A percentile compares a stretch with the other conserved stretches of the same genome.
Evolutionary conservation across 2,888 invertebrate genomes (phyloP).

Genomic region (Andricus quercusramuli): DNA sequence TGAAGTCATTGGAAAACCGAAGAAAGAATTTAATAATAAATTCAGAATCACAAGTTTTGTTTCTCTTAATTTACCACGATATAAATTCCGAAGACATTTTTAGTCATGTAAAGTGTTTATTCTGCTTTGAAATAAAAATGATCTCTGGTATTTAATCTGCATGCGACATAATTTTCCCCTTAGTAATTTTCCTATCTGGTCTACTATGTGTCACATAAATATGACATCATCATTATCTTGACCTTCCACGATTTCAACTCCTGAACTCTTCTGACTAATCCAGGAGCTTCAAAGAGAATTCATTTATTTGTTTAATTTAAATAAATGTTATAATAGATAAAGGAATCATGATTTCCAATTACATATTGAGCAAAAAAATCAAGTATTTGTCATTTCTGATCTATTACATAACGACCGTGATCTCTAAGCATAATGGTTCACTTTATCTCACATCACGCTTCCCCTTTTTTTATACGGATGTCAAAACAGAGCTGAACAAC

Average conservation of each 20-base stretch:
- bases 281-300: background rate
- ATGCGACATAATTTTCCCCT: background rate
- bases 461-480: slow-evolving; percentile 23
- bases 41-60: too few relatives aligned
- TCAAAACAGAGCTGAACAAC: slow-evolving; percentile 16
- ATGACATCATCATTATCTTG: slow-evolving; percentile 9
- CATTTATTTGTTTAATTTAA: background rate
- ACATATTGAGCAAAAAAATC: background rate
- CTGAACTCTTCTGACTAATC: background rate
- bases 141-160: background rate
- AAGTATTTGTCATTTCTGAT: background rate
- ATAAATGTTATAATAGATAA: background rate
- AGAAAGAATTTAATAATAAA: background rate
- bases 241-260: background rate
- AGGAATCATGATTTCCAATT: background rate
- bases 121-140: background rate
- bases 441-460: background rate
- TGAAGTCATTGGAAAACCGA: background rate
- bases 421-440: slow-evolving; percentile 10
- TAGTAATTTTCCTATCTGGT: background rate
- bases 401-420: slow-evolving; percentile 16
- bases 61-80: too few relatives aligned
- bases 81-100: too few relatives aligned
- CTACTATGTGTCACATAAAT: background rate
- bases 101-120: background rate